A percentile compares a stretch with the other conserved stretches of the same genome.
These are phyloP conservation scores for Mallotus villosus DNA, from an alignment of 2,797 vertebrate genomes.

Conservation along the genomic window DNA sequence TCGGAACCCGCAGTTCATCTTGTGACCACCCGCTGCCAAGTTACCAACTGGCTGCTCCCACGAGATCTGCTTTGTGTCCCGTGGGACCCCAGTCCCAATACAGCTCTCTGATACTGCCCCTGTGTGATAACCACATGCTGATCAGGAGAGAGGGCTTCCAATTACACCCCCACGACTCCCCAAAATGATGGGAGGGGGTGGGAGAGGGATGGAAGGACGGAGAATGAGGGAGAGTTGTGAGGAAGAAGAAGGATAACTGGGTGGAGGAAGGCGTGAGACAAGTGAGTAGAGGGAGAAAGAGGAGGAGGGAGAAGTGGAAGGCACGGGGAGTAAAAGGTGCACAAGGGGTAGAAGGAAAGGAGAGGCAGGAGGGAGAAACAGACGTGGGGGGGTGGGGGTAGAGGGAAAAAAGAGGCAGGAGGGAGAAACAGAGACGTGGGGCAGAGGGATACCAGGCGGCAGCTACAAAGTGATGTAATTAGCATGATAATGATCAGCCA, in stretches of 20 bases:
- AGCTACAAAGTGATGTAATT: constrained; percentile 80
- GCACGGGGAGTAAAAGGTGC: constrained; percentile 70
- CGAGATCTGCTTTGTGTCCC: too few species aligned
- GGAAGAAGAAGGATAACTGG: too few species aligned
- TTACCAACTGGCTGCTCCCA: too few species aligned
- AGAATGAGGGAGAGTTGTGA: too few species aligned
- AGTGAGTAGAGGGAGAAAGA: constrained; percentile 28
- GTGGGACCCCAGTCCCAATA: too few species aligned
- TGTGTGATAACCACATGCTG: too few species aligned
- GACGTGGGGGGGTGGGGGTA: constrained; percentile 35
- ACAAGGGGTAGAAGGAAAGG: constrained; percentile 71
- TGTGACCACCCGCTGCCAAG: too few species aligned
- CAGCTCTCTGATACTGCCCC: too few species aligned
- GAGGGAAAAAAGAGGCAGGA: constrained; percentile 53
- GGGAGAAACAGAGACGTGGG: constrained; percentile 10
- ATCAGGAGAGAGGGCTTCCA: too few species aligned
- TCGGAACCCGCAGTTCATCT: too few species aligned
- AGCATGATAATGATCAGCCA: constrained; percentile 81
- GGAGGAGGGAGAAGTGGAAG: constrained; percentile 68
- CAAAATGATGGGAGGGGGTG: constrained; percentile 1
- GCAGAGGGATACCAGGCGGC: constrained; percentile 66
- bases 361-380: constrained; percentile 34
- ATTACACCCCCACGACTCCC: too few species aligned
- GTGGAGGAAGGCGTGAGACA: too few species aligned
- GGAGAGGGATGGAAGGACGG: constrained; percentile 29